Conservation (phyloP, 2,888 invertebrate genomes). For the Tetranychus truncatus region DNA sequence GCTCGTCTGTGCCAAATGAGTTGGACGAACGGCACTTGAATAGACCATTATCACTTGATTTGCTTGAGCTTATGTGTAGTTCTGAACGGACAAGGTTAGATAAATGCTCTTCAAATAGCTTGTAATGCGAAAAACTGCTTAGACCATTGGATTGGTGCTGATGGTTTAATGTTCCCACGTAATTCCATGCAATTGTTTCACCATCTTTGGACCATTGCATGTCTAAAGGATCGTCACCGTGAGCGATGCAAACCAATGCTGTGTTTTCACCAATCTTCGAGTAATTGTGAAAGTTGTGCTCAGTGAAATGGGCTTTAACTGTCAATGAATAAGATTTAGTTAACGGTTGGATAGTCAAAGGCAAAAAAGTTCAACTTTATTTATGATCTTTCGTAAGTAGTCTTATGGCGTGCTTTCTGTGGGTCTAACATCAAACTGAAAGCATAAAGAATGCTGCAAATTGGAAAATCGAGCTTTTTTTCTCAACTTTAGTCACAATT, state of each 20-base stretch:
- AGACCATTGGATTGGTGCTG: background rate
- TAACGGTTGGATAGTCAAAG: background rate
- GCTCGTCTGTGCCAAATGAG: constrained; percentile 21
- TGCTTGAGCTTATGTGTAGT: background rate
- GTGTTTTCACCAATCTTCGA: background rate
- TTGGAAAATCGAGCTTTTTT: no score
- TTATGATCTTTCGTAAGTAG: no score
- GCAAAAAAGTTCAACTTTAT: no score
- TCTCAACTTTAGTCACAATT: no score
- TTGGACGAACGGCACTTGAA: constrained; percentile 3
- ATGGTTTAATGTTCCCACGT: background rate
- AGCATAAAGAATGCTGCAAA: no score
- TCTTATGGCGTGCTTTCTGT: no score
- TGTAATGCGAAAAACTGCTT: background rate
- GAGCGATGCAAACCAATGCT: constrained; percentile 23
- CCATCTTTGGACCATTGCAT: constrained; percentile 27
- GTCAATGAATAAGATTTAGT: background rate
- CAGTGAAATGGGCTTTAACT: constrained; percentile 6
- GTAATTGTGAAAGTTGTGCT: background rate
- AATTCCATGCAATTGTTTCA: constrained; percentile 26
- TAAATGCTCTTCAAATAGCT: background rate
- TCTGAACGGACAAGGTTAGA: background rate
- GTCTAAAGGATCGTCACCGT: constrained; percentile 24
- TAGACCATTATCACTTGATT: background rate
- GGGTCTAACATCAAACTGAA: background rate